phyloP scores from a whole-genome alignment of 2,797 vertebrate genomes.

The Loriculus beryllinus region DNA sequence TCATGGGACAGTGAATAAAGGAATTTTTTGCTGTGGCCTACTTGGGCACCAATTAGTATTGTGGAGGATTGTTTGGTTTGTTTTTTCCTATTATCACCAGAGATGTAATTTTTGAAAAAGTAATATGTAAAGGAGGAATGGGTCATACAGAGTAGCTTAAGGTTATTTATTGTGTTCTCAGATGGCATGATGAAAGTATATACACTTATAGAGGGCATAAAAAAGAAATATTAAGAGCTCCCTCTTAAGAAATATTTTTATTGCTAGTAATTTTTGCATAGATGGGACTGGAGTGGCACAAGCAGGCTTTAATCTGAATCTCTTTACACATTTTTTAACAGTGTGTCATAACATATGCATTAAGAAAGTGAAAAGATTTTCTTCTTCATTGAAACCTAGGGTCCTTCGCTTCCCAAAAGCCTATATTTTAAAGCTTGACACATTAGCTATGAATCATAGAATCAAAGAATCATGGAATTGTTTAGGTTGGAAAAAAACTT shows the following conservation, averaged over 20 bases:
- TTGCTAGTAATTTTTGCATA: conserved; percentile 17
- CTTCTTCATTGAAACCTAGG: neutral
- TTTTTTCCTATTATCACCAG: neutral
- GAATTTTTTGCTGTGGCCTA: neutral
- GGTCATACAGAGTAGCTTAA: neutral
- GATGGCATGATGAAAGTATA: neutral
- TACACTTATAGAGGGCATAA: neutral
- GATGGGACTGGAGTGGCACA: neutral
- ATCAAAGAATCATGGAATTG: neutral
- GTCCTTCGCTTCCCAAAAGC: neutral
- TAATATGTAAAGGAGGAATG: neutral
- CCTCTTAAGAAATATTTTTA: neutral
- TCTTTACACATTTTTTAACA: neutral
- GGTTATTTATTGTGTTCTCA: neutral
- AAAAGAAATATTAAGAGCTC: conserved; percentile 6
- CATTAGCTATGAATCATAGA: neutral
- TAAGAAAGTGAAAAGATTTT: neutral
- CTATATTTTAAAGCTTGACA: neutral
- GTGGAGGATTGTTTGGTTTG: rapidly evolving
- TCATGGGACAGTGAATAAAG: neutral
- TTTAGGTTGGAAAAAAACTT: neutral
- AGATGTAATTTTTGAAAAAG: neutral
- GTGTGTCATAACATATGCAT: neutral
- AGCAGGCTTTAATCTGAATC: conserved; percentile 26
- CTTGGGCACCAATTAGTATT: neutral